Evolutionary conservation across 2,888 invertebrate genomes (phyloP).

Genomic region (Drosophila lutescens): DNA sequence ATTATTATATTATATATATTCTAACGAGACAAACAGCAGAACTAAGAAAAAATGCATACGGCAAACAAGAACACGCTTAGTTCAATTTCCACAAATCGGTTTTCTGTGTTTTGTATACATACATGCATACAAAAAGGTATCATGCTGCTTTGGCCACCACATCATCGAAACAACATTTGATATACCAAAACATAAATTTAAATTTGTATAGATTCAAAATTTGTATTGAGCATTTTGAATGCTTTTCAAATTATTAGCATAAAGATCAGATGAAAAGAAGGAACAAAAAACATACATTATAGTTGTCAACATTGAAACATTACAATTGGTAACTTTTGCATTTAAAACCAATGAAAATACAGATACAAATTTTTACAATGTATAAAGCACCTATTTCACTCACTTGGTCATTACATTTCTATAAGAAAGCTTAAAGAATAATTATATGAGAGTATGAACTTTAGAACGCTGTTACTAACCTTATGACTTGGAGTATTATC

Average conservation of each 20-base stretch:
- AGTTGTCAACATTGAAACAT: constrained; percentile 36
- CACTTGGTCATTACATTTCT: constrained; percentile 51
- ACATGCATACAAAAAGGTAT: constrained; percentile 3
- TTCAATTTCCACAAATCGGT: constrained; percentile 53
- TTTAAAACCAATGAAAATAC: constrained; percentile 45
- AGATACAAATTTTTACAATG: constrained; percentile 50
- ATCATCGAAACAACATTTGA: constrained; percentile 49
- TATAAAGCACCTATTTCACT: constrained; percentile 59
- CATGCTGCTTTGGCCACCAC: constrained; percentile 24
- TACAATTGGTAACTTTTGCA: constrained; percentile 47
- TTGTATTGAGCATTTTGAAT: constrained; percentile 41
- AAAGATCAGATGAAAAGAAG: constrained; percentile 15
- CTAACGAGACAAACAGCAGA: constrained; percentile 35
- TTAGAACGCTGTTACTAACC: constrained; percentile 60
- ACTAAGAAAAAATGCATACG: constrained; percentile 38
- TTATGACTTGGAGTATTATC: constrained; percentile 69
- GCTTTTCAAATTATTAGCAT: constrained; percentile 33
- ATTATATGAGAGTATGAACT: constrained; percentile 32
- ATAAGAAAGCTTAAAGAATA: constrained; percentile 48
- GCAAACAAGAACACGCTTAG: constrained; percentile 49
- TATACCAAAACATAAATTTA: constrained; percentile 64
- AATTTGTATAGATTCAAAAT: constrained; percentile 45
- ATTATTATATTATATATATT: constrained; percentile 52
- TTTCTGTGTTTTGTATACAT: constrained; percentile 26
- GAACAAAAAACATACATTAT: constrained; percentile 16